phyloP scores from a whole-genome alignment of 2,888 invertebrate genomes.

The Seladonia tumulorum region DNA sequence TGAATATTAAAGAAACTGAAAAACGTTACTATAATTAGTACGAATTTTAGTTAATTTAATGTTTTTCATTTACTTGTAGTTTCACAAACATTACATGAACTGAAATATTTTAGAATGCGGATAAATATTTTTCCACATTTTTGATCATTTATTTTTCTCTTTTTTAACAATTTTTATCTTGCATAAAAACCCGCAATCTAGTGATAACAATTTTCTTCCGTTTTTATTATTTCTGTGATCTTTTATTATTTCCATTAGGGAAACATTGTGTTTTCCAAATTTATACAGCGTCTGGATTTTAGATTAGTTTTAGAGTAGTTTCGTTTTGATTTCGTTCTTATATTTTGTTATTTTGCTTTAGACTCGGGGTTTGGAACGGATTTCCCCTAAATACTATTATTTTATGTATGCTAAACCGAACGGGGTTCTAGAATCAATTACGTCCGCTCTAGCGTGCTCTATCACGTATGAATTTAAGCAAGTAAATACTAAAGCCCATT shows the following conservation, averaged over 20 bases:
- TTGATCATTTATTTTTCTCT: too few relatives aligned
- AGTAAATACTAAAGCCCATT: background rate
- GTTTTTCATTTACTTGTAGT: too few relatives aligned
- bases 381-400: background rate
- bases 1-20: too few relatives aligned
- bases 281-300: background rate
- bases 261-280: background rate
- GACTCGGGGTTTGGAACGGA: background rate
- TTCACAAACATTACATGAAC: too few relatives aligned
- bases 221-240: too few relatives aligned
- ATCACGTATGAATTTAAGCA: background rate
- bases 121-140: too few relatives aligned
- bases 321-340: background rate
- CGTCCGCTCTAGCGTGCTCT: background rate
- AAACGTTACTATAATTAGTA: too few relatives aligned
- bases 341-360: background rate
- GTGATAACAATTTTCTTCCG: too few relatives aligned
- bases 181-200: too few relatives aligned
- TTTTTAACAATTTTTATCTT: too few relatives aligned
- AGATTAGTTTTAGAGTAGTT: background rate
- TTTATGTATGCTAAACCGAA: background rate
- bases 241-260: background rate
- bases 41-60: too few relatives aligned
- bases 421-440: background rate
- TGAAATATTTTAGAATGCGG: too few relatives aligned